Evolutionary conservation across 2,888 invertebrate genomes (phyloP).

Genomic region (Adelognathus sp.): DNA sequence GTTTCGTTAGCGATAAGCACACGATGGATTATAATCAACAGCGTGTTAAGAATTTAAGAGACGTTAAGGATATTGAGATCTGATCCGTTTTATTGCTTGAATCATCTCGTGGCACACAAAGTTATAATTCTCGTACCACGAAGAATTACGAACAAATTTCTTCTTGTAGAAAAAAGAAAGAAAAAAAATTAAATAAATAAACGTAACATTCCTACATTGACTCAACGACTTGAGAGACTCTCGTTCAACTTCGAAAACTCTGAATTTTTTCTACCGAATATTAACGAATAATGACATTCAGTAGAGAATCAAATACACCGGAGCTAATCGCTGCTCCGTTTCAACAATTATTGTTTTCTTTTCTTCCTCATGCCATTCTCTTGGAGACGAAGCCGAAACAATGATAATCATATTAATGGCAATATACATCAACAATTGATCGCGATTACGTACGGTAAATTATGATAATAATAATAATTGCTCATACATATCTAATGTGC

Average conservation of each 20-base stretch:
- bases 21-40: neutral
- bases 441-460: conserved; percentile 36
- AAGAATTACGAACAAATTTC: conserved; percentile 27
- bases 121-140: conserved; percentile 37
- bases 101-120: conserved; percentile 39
- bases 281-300: neutral
- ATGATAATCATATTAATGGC: conserved; percentile 36
- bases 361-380: conserved; percentile 21
- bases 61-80: conserved; percentile 47
- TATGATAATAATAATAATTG: conserved; percentile 19
- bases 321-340: conserved; percentile 7
- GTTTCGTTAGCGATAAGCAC: neutral
- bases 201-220: conserved; percentile 46
- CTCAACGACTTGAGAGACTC: conserved; percentile 20
- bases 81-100: conserved; percentile 55
- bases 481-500: conserved; percentile 29
- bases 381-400: conserved; percentile 32
- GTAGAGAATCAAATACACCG: conserved; percentile 8
- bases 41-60: neutral
- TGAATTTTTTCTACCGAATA: conserved; percentile 6
- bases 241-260: conserved; percentile 12
- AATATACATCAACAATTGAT: conserved; percentile 43
- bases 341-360: conserved; percentile 16
- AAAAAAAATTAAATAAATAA: conserved; percentile 47
- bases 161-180: conserved; percentile 27